These are phyloP conservation scores for Acleris cristana DNA, from an alignment of 2,888 invertebrate species.

Conservation along the genomic window DNA sequence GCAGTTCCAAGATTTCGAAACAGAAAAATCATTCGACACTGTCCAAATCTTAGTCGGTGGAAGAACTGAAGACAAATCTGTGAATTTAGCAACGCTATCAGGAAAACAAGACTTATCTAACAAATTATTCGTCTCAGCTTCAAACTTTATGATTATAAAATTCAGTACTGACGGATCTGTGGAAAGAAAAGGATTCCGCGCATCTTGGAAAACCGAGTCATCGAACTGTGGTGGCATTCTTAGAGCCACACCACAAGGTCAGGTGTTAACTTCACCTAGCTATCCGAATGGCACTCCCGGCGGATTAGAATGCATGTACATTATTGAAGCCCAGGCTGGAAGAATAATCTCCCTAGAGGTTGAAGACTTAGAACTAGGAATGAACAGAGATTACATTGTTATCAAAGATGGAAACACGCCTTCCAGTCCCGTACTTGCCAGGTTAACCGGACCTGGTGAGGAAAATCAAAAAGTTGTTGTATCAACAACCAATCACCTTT, in stretches of 20 bases:
- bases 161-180: conserved; percentile 97
- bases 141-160: conserved; percentile 98
- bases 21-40: conserved; percentile 97
- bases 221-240: conserved; percentile 95
- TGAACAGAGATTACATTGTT: conserved; percentile 93
- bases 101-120: conserved; percentile 94
- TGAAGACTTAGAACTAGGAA: conserved; percentile 92
- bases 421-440: conserved; percentile 92
- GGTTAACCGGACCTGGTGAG: conserved; percentile 90
- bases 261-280: conserved; percentile 94
- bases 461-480: conserved; percentile 92
- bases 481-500: conserved; percentile 94
- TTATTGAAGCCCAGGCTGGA: conserved; percentile 94
- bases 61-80: conserved; percentile 96
- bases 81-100: conserved; percentile 95
- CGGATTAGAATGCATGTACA: conserved; percentile 97
- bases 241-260: conserved; percentile 94
- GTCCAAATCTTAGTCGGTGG: conserved; percentile 98
- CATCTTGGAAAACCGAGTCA: conserved; percentile 97
- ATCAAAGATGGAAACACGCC: conserved; percentile 96
- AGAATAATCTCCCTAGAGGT: conserved; percentile 96
- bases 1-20: conserved; percentile 98
- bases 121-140: conserved; percentile 95
- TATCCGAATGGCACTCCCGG: conserved; percentile 97
- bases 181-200: conserved; percentile 96